Percentiles rank a stretch among this genome's conserved stretches.
phyloP scores from a whole-genome alignment of 2,113 vertebrate species.

The Trematomus loennbergii region DNA sequence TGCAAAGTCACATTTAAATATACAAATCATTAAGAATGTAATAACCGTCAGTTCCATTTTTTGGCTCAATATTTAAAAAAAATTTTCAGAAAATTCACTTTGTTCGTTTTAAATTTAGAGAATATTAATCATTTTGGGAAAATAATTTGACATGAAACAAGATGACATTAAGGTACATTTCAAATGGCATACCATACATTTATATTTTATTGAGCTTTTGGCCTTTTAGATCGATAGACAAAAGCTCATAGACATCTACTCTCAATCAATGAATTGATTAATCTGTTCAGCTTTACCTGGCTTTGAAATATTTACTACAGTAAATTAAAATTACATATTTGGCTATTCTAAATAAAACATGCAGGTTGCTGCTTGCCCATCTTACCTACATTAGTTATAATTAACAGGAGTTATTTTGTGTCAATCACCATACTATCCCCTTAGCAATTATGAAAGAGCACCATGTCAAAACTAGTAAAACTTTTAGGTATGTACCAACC shows the following conservation, averaged over 20 bases:
- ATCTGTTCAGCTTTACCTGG: background rate
- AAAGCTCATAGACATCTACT: background rate
- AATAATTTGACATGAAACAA: no score
- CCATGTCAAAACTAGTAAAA: background rate
- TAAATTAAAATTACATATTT: background rate
- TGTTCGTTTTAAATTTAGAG: no score
- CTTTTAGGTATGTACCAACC: background rate
- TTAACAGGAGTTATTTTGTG: background rate
- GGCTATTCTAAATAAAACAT: background rate
- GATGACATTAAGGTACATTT: no score
- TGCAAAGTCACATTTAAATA: no score
- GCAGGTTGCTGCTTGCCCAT: background rate
- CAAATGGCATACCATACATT: no score
- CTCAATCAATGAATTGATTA: background rate
- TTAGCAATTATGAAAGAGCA: background rate
- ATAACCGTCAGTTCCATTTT: no score
- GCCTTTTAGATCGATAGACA: no score
- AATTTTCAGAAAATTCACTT: no score
- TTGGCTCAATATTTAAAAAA: no score
- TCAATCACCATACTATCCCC: background rate
- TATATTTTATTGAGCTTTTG: no score
- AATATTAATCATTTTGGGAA: no score
- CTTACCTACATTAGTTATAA: background rate
- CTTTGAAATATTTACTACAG: background rate
- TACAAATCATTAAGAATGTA: no score